phyloP scores from a whole-genome alignment of 1,140 invertebrate genomes.

The Ladona fulva region DNA sequence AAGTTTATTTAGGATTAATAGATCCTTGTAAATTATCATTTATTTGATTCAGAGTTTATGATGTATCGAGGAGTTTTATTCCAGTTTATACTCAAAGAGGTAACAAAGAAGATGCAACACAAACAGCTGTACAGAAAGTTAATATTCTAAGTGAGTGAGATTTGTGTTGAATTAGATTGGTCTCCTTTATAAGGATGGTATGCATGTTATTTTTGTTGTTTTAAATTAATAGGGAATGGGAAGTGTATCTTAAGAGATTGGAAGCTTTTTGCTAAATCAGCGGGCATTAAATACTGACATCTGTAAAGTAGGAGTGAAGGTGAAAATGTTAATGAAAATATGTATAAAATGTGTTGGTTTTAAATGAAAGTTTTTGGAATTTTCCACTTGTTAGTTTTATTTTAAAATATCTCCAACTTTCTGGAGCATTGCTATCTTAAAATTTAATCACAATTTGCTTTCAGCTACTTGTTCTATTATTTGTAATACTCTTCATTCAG shows the following conservation, averaged over 20 bases:
- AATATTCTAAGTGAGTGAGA: background rate
- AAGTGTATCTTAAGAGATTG: background rate
- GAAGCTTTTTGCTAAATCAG: too few species aligned
- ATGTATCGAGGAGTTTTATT: too few species aligned
- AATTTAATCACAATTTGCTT: too few species aligned
- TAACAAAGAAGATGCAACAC: background rate
- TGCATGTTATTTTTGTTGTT: background rate
- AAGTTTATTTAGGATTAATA: too few species aligned
- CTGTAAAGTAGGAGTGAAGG: background rate
- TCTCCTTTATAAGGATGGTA: constrained; percentile 6
- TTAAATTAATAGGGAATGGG: background rate
- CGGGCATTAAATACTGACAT: too few species aligned
- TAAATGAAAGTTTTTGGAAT: background rate
- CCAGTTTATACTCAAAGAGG: too few species aligned
- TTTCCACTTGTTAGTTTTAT: background rate
- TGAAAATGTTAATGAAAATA: background rate
- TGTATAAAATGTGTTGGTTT: background rate
- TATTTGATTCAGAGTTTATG: too few species aligned
- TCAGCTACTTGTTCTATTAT: too few species aligned
- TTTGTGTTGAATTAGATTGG: background rate
- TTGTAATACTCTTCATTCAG: too few species aligned
- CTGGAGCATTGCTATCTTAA: background rate
- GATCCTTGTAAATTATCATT: too few species aligned
- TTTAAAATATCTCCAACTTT: background rate
- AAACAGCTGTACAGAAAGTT: background rate